Evolutionary conservation across 2,888 invertebrate genomes (phyloP).

Genomic region (Chironomus tentans): DNA sequence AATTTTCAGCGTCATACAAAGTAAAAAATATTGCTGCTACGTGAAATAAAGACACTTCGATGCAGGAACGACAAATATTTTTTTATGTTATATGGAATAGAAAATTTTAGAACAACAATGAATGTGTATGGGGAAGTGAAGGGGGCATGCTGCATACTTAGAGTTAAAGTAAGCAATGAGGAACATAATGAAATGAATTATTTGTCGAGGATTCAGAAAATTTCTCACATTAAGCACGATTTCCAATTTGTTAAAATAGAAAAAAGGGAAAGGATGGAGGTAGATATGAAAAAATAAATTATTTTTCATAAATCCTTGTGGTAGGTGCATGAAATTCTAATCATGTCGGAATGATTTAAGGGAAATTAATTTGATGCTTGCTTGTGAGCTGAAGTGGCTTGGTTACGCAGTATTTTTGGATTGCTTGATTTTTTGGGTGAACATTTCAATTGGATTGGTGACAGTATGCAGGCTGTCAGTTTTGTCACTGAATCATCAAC

Average conservation of each 20-base stretch:
- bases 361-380: no score
- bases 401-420: no score
- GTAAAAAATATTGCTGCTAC: conserved; percentile 15
- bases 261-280: background rate
- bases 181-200: background rate
- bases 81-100: background rate
- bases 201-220: background rate
- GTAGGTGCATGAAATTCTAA: no score
- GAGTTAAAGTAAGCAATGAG: background rate
- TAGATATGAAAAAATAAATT: background rate
- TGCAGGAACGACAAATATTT: background rate
- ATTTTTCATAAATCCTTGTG: background rate
- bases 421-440: no score
- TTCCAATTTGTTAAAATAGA: background rate
- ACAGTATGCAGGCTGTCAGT: no score
- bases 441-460: no score
- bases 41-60: conserved; percentile 17
- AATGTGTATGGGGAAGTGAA: background rate
- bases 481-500: no score
- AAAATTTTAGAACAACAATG: background rate
- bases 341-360: no score
- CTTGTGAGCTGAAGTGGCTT: no score
- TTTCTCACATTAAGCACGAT: background rate
- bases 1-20: conserved; percentile 1
- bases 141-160: background rate